Percentiles rank a stretch among this genome's conserved stretches.
Evolutionary conservation across 2,888 invertebrate species (phyloP).

Genomic region (Hemistola chrysoprasaria): DNA sequence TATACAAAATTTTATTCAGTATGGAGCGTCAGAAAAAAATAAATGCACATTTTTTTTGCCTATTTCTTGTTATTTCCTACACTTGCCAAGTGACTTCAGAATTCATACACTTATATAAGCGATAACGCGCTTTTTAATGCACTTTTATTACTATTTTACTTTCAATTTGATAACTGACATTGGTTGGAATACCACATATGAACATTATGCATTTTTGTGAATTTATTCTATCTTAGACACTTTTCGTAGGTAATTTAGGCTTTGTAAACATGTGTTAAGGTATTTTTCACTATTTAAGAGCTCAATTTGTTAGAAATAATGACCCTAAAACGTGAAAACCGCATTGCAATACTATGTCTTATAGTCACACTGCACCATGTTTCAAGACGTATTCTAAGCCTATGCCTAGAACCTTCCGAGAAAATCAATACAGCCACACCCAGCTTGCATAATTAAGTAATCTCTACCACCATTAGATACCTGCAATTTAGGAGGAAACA

Average conservation of each 20-base stretch:
- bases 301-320: constrained; percentile 33
- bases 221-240: constrained; percentile 1
- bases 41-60: too few relatives aligned
- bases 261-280: constrained; percentile 1
- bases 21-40: too few relatives aligned
- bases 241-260: constrained; percentile 2
- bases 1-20: too few relatives aligned
- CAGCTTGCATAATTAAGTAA: constrained; percentile 76
- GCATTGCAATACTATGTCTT: constrained; percentile 57
- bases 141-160: constrained; percentile 59
- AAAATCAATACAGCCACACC: constrained; percentile 83
- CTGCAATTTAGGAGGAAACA: constrained; percentile 51
- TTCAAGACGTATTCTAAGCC: constrained; percentile 69
- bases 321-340: constrained; percentile 44
- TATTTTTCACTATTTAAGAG: constrained; percentile 1
- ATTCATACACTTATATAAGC: constrained; percentile 64
- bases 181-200: constrained; percentile 12
- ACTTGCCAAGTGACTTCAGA: constrained; percentile 48
- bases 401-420: constrained; percentile 78
- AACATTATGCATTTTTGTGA: constrained; percentile 18
- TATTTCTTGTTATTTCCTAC: constrained; percentile 23
- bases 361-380: constrained; percentile 66
- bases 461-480: constrained; percentile 46
- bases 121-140: constrained; percentile 68
- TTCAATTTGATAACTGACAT: constrained; percentile 43